These are phyloP conservation scores for Nothoprocta perdicaria DNA, from an alignment of 2,113 vertebrate species.

Conservation along the genomic window DNA sequence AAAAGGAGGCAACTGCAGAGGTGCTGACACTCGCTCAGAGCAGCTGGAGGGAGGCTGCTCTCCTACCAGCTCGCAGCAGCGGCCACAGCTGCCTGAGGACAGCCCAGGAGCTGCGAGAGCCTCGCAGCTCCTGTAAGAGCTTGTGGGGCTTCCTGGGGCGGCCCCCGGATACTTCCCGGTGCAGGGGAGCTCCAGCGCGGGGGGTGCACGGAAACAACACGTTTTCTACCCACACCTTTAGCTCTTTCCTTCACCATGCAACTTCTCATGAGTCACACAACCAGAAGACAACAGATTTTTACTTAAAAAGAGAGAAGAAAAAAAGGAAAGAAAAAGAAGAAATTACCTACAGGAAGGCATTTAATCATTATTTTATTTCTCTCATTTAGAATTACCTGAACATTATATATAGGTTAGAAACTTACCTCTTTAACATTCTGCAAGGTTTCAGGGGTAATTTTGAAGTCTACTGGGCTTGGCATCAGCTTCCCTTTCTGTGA, in stretches of 20 bases:
- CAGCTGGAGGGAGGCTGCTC: background rate
- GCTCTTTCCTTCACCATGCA: background rate
- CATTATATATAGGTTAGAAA: background rate
- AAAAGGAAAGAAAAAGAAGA: background rate
- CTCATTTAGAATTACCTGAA: background rate
- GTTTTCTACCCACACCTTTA: background rate
- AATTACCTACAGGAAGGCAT: background rate
- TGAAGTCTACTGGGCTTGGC: conserved; percentile 91
- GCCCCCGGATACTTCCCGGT: background rate
- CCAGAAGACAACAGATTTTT: background rate
- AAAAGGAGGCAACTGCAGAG: background rate
- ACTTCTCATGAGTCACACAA: background rate
- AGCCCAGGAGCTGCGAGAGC: background rate
- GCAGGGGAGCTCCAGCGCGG: background rate
- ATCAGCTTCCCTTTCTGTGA: conserved; percentile 88
- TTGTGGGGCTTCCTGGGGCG: background rate
- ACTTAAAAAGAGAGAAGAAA: background rate
- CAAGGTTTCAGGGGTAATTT: conserved; percentile 92
- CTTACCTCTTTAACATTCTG: conserved; percentile 92
- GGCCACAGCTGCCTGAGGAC: background rate
- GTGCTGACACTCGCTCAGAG: background rate
- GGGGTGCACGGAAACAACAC: background rate
- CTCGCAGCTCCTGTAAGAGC: background rate
- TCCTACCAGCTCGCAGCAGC: background rate
- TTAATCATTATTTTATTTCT: background rate